Evolutionary conservation across 2,797 vertebrate species (phyloP).

Genomic region (Chloroceryle inda): DNA sequence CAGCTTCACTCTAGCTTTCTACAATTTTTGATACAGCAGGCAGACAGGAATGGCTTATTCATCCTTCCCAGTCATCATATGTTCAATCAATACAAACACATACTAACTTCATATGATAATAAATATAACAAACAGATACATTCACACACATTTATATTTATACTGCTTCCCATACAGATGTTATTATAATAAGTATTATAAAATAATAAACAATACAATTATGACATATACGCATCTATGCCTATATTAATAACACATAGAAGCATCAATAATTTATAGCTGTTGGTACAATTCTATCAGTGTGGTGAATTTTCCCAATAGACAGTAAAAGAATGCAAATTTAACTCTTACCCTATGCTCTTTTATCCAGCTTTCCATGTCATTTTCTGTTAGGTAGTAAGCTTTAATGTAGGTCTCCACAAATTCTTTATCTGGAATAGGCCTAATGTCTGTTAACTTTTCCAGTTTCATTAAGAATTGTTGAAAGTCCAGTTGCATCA

Average conservation of each 20-base stretch:
- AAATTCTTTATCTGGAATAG: conserved; percentile 98
- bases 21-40: not conserved
- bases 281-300: not conserved
- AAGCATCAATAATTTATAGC: not conserved
- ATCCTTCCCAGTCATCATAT: not conserved
- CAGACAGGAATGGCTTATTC: not conserved
- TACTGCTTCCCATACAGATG: not conserved
- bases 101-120: not conserved
- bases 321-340: not conserved
- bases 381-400: conserved; percentile 97
- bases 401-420: conserved; percentile 99
- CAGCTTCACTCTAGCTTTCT: not conserved
- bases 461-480: conserved; percentile 99
- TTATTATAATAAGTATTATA: not conserved
- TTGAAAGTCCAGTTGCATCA: conserved; percentile 99
- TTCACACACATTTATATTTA: not conserved
- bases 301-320: not conserved
- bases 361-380: conserved; percentile 99
- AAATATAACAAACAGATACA: not conserved
- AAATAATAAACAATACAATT: too few species aligned
- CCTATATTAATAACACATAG: not conserved
- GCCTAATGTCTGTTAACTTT: conserved; percentile 97
- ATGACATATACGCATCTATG: not conserved
- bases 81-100: not conserved
- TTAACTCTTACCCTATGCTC: conserved; percentile 90